Base-by-base conservation (phyloP, 2,113 vertebrate species). In the Aspidoscelis tigris region DNA sequence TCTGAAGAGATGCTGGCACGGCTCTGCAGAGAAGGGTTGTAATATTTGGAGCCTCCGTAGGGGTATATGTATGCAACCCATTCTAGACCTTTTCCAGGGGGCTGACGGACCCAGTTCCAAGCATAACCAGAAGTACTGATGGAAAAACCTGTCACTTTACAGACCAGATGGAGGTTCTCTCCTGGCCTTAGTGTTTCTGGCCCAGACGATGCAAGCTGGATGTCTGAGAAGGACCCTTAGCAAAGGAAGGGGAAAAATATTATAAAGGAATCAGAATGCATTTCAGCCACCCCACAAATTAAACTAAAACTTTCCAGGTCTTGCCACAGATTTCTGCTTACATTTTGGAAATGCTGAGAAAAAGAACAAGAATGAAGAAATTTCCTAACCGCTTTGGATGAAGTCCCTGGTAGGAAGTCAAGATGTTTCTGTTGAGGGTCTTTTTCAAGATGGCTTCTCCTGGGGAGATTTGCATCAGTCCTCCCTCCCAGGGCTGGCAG, bases 81-180 rank as follows among this genome's bases (percentile, higher is more conserved):
- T 75, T 93, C 73, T 44, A 92, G 7, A 1, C 55, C 50, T 71
- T 88, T 88, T 47, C 83, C 87, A 1, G 84, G 22, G 21, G 39
- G 7, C 20, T 93, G 85, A 2, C n/a, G 72, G 68, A 87, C 75
- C 86, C 93, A 91, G 50, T 8, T 1, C 21, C 91, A 86, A 7
- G 44, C 2, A 1, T 26, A 12, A 22, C 20, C 20, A 22, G 64
- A 66, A 11, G 1, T 1, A 3, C 76, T 90, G n/a, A 91, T 24
- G 4, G 84, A 78, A 76, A 88, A 86, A 0, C 76, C 24, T 8
- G 58, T 61, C 10, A 61, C 58, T 61, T 61, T 61, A 12, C 58
- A 61, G 10, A 61, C 1, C 18, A 89, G 44, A 0, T 9, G 33
- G 11, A 86, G 83, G 6, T 50, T 58, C 33, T 88, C 26, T 43